Evolutionary conservation across 2,113 vertebrate species (phyloP), one percentile per base, ranked within the genome.

Genomic region (Poecilia latipinna): DNA sequence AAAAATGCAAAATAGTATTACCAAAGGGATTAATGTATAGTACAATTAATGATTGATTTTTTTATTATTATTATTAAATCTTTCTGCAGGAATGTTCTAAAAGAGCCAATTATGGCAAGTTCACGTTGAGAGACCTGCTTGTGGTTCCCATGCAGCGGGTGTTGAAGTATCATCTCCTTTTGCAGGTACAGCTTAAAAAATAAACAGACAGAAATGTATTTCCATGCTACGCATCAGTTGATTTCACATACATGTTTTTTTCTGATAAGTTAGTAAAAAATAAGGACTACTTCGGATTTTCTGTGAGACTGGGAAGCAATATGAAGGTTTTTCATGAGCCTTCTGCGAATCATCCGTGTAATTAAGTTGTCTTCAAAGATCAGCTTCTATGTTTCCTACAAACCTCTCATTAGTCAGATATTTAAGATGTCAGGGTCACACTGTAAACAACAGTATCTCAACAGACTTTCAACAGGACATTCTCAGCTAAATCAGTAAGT

Each of bases 81-180:
- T 44, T 26, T 39, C 2, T 51, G 31, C 65, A 97, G 97, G 97
- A 99, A 80, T 99, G 97, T 92, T 97, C 98, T 4, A 99, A 99
- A 89, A 95, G 98, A 88, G 97, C 98, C 4, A 99, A 99, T 88
- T 98, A 98, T 0, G 98, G 97, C 48, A 98, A 98, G 75, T 99
- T 99, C 83, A 99, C 97, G 0, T 90, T 99, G 84, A 91, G 98
- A 62, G 98, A 99, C 90, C 95, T 99, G 26, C 94, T 99, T 13
- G 97, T 99, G 31, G 98, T 99, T 76, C 98, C 98, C 0, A 99
- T 99, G 97, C 98, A 99, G 82, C 95, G 98, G 78, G 97, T 99
- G 31, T 82, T 99, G 28, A 99, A 99, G 83, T 99, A 99, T 67
- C 98, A 97, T 63, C 95, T 99, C 24, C 95, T 99, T 48, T 94